Percentiles rank a stretch among this genome's conserved stretches.
These are phyloP conservation scores for Danio aesculapii DNA, from an alignment of 2,797 vertebrate species.

Conservation along the genomic window DNA sequence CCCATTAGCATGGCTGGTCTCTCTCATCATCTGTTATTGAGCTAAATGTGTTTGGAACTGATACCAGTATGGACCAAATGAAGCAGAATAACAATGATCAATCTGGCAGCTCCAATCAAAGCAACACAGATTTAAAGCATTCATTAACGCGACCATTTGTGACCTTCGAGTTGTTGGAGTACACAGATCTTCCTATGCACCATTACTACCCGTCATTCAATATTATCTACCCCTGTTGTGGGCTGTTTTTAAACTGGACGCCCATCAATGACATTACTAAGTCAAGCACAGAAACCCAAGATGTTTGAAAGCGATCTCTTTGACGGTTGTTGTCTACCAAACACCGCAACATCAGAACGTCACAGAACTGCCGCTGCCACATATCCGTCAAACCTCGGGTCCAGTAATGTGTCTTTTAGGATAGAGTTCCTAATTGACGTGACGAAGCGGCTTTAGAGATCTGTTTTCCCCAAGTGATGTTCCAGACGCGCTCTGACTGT, in stretches of 20 bases:
- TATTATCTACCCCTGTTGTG: not conserved
- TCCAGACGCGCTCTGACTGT: slow-evolving; percentile 42
- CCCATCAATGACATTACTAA: slow-evolving; percentile 23
- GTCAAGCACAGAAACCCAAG: slow-evolving; percentile 9
- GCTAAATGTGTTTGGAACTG: slow-evolving; percentile 59
- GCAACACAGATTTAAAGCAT: slow-evolving; percentile 2
- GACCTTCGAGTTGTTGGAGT: not conserved
- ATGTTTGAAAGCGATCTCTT: slow-evolving; percentile 27
- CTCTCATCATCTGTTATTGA: slow-evolving; percentile 58
- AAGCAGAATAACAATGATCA: slow-evolving; percentile 51
- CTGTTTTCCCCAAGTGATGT: slow-evolving; percentile 47
- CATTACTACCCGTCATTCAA: not conserved
- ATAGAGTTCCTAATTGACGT: slow-evolving; percentile 62
- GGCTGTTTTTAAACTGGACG: not conserved
- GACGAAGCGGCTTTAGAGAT: slow-evolving; percentile 37
- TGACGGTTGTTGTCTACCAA: slow-evolving; percentile 18
- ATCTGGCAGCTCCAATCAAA: slow-evolving; percentile 35
- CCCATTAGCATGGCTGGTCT: slow-evolving; percentile 39
- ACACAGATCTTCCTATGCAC: not conserved
- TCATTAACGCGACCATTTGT: slow-evolving; percentile 37
- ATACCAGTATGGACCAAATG: slow-evolving; percentile 51
- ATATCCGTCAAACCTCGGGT: slow-evolving; percentile 36
- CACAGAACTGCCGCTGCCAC: slow-evolving; percentile 15
- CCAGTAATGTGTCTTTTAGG: slow-evolving; percentile 29
- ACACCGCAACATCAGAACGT: not conserved